Base-by-base conservation (phyloP, 2,888 invertebrate genomes). In the Podotricha telesiphe region DNA sequence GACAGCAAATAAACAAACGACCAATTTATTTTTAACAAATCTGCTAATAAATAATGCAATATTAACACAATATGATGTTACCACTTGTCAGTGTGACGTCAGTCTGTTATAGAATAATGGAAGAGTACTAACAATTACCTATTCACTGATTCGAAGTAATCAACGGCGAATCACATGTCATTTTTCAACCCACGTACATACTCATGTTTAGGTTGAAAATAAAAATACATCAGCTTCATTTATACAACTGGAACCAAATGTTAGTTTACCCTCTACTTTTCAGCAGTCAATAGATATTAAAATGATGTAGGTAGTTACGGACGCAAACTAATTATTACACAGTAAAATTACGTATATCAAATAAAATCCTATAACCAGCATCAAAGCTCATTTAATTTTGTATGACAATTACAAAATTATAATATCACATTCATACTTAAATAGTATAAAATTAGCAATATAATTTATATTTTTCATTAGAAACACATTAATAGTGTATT, bases 71-170 rank as follows among this genome's bases (percentile, higher is more conserved):
- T 11, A 45, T 59, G 42, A 59, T 40, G 59, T n/a, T 4, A 28
- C 45, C 45, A 45, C 59, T n/a, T 59, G 59, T 45, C 11, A 11
- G n/a, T 22, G 22, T 59, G 59, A 45, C 59, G 59, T 59, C 45
- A 59, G 22, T 11, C 2, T 10, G n/a, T 20, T 45, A 22, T n/a
- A 59, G 45, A 22, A 42, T 59, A 59, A 59, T 59, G 45, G 22
- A 45, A 45, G 45, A 59, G 22, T 28, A 22, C 42, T 15, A 59
- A 45, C 28, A 59, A 58, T 42, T 58, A 58, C 20, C 20, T 42
- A 20, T 15, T 19, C 20, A 20, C 20, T 3, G 22, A 42, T 40
- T 40, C 56, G 15, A 7, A 34, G 19, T 15, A 17, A 56, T 56
- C 37, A 56, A 7, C 37, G 34, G 6, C 37, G 10, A 19, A 13